phyloP scores from a whole-genome alignment of 2,113 vertebrate genomes.

The Noturus placidus region DNA sequence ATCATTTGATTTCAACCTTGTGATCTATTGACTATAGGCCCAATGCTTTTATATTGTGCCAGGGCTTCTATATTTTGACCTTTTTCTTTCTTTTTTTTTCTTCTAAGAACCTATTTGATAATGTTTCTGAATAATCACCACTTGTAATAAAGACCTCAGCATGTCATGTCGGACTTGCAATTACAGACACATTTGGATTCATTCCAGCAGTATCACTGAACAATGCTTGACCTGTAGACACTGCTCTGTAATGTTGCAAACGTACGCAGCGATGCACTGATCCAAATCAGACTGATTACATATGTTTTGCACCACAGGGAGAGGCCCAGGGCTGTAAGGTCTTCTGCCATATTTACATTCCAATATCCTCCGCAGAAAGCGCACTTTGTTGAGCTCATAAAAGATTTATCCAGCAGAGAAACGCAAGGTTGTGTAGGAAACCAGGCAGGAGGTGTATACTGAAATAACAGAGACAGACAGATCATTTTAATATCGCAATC shows the following conservation, averaged over 20 bases:
- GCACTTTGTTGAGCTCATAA: conserved; percentile 76
- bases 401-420: conserved; percentile 75
- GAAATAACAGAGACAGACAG: conserved; percentile 58
- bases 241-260: not conserved
- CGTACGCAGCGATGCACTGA: not conserved
- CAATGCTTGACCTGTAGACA: not conserved
- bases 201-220: not conserved
- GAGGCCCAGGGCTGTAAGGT: conserved; percentile 61
- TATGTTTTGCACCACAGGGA: conserved; percentile 63
- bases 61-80: not conserved
- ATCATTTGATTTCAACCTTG: not conserved
- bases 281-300: conserved; percentile 18
- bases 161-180: not conserved
- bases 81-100: not conserved
- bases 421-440: conserved; percentile 75
- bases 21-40: not conserved
- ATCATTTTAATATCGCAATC: conserved; percentile 10
- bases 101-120: not conserved
- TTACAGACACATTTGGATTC: not conserved
- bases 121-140: not conserved
- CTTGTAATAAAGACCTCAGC: not conserved
- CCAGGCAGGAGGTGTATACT: conserved; percentile 68
- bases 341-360: conserved; percentile 79
- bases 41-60: not conserved
- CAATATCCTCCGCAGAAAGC: conserved; percentile 76